Evolutionary conservation across 2,797 vertebrate species (phyloP).

Genomic region (Pristis pectinata): DNA sequence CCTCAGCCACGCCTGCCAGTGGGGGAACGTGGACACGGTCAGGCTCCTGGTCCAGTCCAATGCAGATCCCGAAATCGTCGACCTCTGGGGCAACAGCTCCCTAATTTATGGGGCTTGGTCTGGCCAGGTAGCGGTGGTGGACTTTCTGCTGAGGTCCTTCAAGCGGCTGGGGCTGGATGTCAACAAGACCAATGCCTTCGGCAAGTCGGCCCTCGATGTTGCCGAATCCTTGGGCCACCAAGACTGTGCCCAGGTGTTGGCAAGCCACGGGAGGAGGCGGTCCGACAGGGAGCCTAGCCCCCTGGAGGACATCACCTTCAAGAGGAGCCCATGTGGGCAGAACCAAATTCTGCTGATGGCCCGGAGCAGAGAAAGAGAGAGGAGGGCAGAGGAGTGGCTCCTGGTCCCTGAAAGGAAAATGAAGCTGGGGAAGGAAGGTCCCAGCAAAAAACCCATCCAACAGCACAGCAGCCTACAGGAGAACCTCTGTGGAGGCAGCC

Average conservation of each 20-base stretch:
- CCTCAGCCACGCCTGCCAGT: constrained; percentile 75
- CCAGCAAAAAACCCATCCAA: background rate
- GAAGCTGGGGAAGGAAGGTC: constrained; percentile 44
- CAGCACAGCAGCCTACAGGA: background rate
- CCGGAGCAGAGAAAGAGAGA: constrained; percentile 45
- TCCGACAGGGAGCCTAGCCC: background rate
- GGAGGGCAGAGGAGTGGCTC: constrained; percentile 57
- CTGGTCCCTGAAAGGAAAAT: constrained; percentile 65
- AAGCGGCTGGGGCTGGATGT: constrained; percentile 75
- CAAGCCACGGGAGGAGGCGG: constrained; percentile 45
- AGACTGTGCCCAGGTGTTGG: constrained; percentile 71
- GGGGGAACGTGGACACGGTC: constrained; percentile 72
- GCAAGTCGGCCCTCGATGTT: constrained; percentile 73
- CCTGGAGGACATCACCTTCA: background rate
- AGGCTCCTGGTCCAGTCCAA: constrained; percentile 83
- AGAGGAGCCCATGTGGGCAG: constrained; percentile 43
- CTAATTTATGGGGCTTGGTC: constrained; percentile 79
- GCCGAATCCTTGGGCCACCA: constrained; percentile 72
- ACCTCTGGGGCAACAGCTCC: constrained; percentile 75
- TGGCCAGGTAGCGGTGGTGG: constrained; percentile 71
- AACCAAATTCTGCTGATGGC: constrained; percentile 43
- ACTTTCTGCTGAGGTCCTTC: constrained; percentile 80
- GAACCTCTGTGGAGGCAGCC: too few species aligned
- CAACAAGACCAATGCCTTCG: constrained; percentile 70
- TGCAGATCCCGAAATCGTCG: constrained; percentile 73